These are phyloP conservation scores for Alectura lathami DNA, from an alignment of 2,113 vertebrate genomes.

Conservation along the genomic window DNA sequence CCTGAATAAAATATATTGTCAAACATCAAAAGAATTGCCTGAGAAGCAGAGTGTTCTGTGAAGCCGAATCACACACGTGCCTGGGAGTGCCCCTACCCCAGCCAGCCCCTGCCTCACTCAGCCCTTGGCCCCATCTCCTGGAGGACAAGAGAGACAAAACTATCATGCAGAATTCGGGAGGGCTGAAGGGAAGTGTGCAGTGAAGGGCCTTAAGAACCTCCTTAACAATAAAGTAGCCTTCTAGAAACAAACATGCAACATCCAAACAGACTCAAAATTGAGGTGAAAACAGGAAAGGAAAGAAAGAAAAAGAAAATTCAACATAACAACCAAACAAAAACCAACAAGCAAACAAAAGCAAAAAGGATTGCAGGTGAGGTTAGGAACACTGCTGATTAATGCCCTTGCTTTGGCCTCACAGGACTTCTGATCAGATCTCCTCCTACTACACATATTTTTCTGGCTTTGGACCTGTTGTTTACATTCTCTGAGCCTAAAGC, in stretches of 20 bases:
- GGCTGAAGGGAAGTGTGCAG: neutral
- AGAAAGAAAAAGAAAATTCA: neutral
- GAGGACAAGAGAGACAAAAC: neutral
- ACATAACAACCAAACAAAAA: no score
- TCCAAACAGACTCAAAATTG: neutral
- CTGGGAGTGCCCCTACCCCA: neutral
- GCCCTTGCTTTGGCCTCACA: neutral
- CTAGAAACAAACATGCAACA: neutral
- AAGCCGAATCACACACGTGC: constrained; percentile 31
- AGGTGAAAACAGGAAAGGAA: neutral
- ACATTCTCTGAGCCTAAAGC: neutral
- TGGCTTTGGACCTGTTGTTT: neutral
- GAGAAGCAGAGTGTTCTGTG: constrained; percentile 61
- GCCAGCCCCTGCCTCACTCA: neutral
- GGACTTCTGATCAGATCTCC: neutral
- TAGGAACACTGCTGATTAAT: constrained; percentile 18
- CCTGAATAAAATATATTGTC: constrained; percentile 64
- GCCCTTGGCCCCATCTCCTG: neutral
- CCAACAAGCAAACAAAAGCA: no score
- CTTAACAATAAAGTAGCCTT: neutral
- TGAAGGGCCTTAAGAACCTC: neutral
- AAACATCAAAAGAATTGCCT: constrained; percentile 59
- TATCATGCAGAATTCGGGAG: neutral
- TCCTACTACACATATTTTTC: constrained; percentile 9
- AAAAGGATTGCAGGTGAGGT: neutral